phyloP scores from a whole-genome alignment of 2,113 vertebrate species.

The Lota lota region DNA sequence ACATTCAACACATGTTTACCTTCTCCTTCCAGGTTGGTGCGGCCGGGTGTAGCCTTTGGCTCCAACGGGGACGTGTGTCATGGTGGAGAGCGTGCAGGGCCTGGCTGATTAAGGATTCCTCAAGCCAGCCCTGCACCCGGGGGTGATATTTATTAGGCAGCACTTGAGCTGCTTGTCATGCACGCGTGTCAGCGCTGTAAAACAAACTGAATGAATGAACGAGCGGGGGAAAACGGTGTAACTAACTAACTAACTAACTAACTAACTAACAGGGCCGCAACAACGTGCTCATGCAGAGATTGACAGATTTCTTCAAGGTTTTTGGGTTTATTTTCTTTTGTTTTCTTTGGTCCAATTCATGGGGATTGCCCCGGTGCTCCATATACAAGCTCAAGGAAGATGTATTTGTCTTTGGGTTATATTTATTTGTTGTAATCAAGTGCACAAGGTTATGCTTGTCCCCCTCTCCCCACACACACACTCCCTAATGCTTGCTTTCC shows the following conservation, averaged over 20 bases:
- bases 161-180: constrained; percentile 65
- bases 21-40: constrained; percentile 31
- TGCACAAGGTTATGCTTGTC: constrained; percentile 60
- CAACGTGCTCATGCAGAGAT: constrained; percentile 31
- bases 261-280: no score
- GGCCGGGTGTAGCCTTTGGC: constrained; percentile 73
- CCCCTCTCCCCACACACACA: neutral
- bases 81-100: constrained; percentile 51
- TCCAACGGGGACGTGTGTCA: constrained; percentile 63
- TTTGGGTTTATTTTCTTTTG: constrained; percentile 4
- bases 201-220: constrained; percentile 54
- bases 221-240: constrained; percentile 43
- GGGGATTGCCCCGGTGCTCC: constrained; percentile 24
- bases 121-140: constrained; percentile 62
- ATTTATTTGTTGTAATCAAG: constrained; percentile 73
- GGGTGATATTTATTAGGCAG: constrained; percentile 71
- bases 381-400: constrained; percentile 44
- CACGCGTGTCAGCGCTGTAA: constrained; percentile 51
- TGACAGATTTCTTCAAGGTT: constrained; percentile 9
- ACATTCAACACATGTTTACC: constrained; percentile 46
- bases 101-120: constrained; percentile 73
- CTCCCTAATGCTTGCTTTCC: constrained; percentile 25
- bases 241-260: neutral
- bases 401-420: constrained; percentile 42
- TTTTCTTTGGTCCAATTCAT: constrained; percentile 52